Percentiles rank a stretch among this genome's conserved stretches.
Evolutionary conservation across 2,888 invertebrate genomes (phyloP).

Genomic region (Ectemnius cavifrons): DNA sequence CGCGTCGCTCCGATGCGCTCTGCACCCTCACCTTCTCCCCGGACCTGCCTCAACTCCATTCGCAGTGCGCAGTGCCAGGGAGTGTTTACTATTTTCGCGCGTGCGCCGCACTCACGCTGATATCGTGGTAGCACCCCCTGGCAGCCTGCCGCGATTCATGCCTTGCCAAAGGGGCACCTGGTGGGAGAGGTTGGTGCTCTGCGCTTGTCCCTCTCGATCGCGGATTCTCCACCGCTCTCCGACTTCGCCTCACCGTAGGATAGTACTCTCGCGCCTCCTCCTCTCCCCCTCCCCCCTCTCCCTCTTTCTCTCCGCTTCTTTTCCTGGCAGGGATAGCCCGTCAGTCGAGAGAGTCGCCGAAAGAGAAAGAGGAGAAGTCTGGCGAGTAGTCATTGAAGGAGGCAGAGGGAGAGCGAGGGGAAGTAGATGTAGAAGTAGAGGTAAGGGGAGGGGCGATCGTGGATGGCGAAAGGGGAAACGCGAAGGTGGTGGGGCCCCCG

Average conservation of each 20-base stretch:
- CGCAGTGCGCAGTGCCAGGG: slow-evolving; percentile 73
- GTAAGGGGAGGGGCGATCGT: neutral
- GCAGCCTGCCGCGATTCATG: slow-evolving; percentile 50
- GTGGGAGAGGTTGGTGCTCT: slow-evolving; percentile 32
- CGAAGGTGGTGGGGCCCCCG: slow-evolving; percentile 25
- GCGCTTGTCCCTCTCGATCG: slow-evolving; percentile 34
- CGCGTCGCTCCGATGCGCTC: slow-evolving; percentile 38
- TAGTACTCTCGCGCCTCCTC: too few relatives aligned
- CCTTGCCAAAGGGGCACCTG: slow-evolving; percentile 39
- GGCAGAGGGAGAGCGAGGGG: slow-evolving; percentile 15
- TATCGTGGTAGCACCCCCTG: slow-evolving; percentile 38
- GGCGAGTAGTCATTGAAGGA: neutral
- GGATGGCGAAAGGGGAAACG: neutral
- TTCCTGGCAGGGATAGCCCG: slow-evolving; percentile 33
- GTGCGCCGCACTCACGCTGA: slow-evolving; percentile 54
- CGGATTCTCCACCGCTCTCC: slow-evolving; percentile 10
- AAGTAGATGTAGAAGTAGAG: neutral
- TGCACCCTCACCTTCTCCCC: slow-evolving; percentile 57
- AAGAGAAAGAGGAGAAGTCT: slow-evolving; percentile 21
- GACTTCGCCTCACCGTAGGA: too few relatives aligned
- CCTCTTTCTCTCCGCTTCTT: too few relatives aligned
- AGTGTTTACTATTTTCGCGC: slow-evolving; percentile 75
- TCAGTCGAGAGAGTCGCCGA: neutral
- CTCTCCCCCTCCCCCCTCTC: too few relatives aligned
- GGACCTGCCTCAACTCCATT: slow-evolving; percentile 75